phyloP scores from a whole-genome alignment of 1,140 invertebrate genomes.

The Sycobia sp. region DNA sequence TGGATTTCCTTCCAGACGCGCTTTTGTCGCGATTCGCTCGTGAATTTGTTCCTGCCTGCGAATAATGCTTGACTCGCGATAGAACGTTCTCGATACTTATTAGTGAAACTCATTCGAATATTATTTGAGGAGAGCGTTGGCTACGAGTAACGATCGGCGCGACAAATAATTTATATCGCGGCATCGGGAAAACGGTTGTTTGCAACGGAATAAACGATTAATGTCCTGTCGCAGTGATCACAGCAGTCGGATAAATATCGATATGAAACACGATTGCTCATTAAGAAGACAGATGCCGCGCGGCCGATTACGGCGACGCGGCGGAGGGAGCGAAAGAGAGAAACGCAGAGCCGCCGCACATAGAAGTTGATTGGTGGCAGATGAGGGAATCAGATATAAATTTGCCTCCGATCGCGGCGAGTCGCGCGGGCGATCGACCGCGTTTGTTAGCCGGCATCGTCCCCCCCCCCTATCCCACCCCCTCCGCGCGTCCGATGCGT shows the following conservation, averaged over 20 bases:
- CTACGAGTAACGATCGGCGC: too few relatives aligned
- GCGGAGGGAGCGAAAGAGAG: constrained; percentile 28
- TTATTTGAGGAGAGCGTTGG: too few relatives aligned
- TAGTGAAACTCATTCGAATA: too few relatives aligned
- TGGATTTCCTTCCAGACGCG: too few relatives aligned
- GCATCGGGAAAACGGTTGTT: too few relatives aligned
- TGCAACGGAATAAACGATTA: constrained; percentile 11
- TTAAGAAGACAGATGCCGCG: neutral
- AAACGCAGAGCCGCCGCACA: neutral
- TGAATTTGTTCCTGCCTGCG: too few relatives aligned
- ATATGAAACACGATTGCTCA: constrained; percentile 5
- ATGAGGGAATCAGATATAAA: constrained; percentile 55
- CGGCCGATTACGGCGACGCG: constrained; percentile 43
- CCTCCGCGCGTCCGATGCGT: constrained; percentile 13
- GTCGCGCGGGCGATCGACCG: constrained; percentile 44
- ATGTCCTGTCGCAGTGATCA: constrained; percentile 18
- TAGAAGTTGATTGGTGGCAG: constrained; percentile 28
- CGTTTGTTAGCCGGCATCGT: constrained; percentile 44
- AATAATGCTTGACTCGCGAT: too few relatives aligned
- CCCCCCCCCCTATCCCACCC: neutral
- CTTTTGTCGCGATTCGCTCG: too few relatives aligned
- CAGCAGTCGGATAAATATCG: constrained; percentile 4
- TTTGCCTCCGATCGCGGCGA: constrained; percentile 50
- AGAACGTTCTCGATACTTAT: too few relatives aligned
- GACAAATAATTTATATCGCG: too few relatives aligned